phyloP scores from a whole-genome alignment of 2,888 invertebrate species.

The Phalangium opilio region DNA sequence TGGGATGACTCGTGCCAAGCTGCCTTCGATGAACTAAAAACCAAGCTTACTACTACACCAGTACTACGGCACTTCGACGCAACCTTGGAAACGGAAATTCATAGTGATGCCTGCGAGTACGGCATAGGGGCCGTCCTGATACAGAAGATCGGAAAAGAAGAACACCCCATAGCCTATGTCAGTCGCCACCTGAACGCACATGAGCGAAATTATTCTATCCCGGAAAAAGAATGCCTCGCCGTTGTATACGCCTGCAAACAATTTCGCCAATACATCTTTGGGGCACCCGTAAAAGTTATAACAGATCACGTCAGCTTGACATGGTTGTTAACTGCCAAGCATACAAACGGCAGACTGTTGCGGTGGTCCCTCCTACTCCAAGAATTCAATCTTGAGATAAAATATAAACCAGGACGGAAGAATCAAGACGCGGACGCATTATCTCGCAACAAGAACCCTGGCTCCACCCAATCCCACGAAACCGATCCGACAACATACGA shows the following conservation, averaged over 20 bases:
- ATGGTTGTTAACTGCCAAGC: slow-evolving; percentile 6
- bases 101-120: neutral
- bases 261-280: slow-evolving; percentile 28
- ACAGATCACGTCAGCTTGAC: slow-evolving; percentile 27
- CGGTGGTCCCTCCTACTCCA: slow-evolving; percentile 14
- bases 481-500: too few species aligned
- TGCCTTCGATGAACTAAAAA: slow-evolving; percentile 5
- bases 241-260: slow-evolving; percentile 24
- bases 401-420: slow-evolving; percentile 8
- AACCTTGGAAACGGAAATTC: slow-evolving; percentile 16
- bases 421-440: slow-evolving; percentile 15
- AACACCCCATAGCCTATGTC: too few species aligned
- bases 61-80: slow-evolving; percentile 21
- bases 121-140: slow-evolving; percentile 15
- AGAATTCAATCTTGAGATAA: slow-evolving; percentile 14
- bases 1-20: neutral
- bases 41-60: slow-evolving; percentile 9
- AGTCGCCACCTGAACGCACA: slow-evolving; percentile 8
- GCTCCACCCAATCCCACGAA: too few species aligned
- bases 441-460: neutral
- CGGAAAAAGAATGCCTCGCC: slow-evolving; percentile 30
- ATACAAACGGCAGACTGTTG: slow-evolving; percentile 9
- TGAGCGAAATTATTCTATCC: slow-evolving; percentile 27
- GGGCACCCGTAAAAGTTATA: slow-evolving; percentile 25
- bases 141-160: slow-evolving; percentile 5